Evolutionary conservation across 2,113 vertebrate genomes (phyloP), one percentile per base, ranked within the genome.

Genomic region (Rhinoderma darwinii): DNA sequence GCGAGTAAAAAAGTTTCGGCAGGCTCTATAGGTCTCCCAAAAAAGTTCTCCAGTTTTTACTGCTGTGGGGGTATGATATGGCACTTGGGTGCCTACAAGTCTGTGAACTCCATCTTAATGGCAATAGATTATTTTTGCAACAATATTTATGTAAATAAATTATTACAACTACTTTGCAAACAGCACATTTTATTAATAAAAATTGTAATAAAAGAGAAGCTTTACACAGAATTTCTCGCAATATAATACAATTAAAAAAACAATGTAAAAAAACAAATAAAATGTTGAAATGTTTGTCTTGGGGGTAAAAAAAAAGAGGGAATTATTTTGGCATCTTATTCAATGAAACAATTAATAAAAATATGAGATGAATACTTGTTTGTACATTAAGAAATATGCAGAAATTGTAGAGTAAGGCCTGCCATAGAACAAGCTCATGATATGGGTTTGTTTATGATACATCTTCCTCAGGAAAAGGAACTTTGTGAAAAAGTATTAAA

Each of bases 141-240:
- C 20, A 27, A 11, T 61, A n/a, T 61, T 61, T 61, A 30, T 39
- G 0, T 35, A 39, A 70, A 35, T 20, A 72, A 78, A 32, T 51
- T 32, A 18, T 51, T 20, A 54, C 43, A 22, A 30, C 27, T 22
- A 18, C 3, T 70, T 83, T 70, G 68, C 41, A 83, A 83, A 83
- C 59, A 35, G 68, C 47, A 83, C 35, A 56, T 83, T 83, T 83
- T 83, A 83, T 83, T 83, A 68, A 66, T 44, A 44, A 43, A 79
- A 66, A 83, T 35, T 70, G 61, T 83, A 83, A 70, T 83, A 83
- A 83, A 83, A 82, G 39, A 44, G 18, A 82, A 50, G 63, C 43
- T 83, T 83, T 51, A 51, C 63, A 83, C 81, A 83, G 11, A 50
- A 70, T 70, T 72, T 72, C 39, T 68, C 1, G 63, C 27, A 66